These are phyloP conservation scores for Zapornia atra DNA, from an alignment of 2,113 vertebrate species.

Conservation along the genomic window DNA sequence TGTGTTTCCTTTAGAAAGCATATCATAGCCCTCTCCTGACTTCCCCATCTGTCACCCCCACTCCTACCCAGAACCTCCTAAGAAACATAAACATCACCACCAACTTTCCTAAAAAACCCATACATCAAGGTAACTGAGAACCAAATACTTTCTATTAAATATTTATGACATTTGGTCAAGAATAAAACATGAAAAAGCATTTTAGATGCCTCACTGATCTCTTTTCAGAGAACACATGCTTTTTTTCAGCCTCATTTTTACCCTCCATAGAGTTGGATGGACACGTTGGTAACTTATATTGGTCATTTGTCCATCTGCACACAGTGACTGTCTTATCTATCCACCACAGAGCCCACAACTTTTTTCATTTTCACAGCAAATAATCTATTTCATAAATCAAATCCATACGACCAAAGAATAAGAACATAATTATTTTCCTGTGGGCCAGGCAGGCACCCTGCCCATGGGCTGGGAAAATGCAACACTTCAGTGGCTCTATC, in stretches of 20 bases:
- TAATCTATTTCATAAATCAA: not conserved
- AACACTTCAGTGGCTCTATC: not conserved
- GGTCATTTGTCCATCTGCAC: not conserved
- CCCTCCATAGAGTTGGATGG: not conserved
- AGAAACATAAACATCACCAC: not conserved
- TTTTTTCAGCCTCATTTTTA: not conserved
- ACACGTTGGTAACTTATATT: rapidly evolving
- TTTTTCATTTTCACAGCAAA: not conserved
- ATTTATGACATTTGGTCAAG: not conserved
- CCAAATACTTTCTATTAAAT: not conserved
- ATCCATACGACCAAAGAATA: not conserved
- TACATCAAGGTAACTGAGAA: not conserved
- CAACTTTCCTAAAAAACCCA: not conserved
- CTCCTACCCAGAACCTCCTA: slow-evolving; percentile 21
- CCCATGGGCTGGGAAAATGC: not conserved
- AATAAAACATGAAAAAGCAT: not conserved
- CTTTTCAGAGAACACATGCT: not conserved
- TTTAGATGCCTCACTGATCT: not conserved
- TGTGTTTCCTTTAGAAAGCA: slow-evolving; percentile 6
- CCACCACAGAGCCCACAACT: not conserved
- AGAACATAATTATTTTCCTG: rapidly evolving
- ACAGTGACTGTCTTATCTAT: not conserved
- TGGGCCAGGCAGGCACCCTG: not conserved
- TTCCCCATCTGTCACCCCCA: not conserved
- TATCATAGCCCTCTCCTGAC: not conserved